Evolutionary conservation across 2,888 invertebrate species (phyloP), one percentile per base, ranked within the genome.

Genomic region (Tribolium freemani): DNA sequence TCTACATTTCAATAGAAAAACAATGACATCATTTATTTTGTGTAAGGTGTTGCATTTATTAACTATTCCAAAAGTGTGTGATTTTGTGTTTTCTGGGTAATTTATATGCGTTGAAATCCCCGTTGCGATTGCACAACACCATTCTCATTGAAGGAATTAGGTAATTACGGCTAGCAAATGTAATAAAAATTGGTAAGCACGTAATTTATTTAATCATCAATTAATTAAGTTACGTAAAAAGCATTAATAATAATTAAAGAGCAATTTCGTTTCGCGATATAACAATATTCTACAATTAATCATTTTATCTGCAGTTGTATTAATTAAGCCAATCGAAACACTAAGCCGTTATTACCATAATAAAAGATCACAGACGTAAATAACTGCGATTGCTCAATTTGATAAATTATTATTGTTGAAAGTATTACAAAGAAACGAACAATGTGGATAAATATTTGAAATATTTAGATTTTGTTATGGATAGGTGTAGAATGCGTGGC

Each of bases 211-310:
- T 84, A 84, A 84, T 84, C 79, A 80, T 74, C 80, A 78, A 80
- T 83, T 84, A 85, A 84, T 84, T 82, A 81, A 83, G 84, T 85
- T 85, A 84, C 83, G 76, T 79, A 80, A 79, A 80, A 78, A 58
- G 75, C 81, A 79, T 81, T 82, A 80, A 79, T 81, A 79, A 79
- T 81, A 79, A 82, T 83, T 80, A 80, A 82, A 80, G 77, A 76
- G 75, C 78, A 78, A 80, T 82, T 81, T 75, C 57, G 69, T 76
- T 78, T 79, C 72, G 71, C 75, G 76, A 74, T 75, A 74, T 68
- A 77, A 76, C 72, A 64, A 64, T 77, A 72, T 78, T 74, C 76
- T 68, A 64, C 73, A 78, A 79, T 80, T 79, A 81, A 81, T 79
- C 78, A 77, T 79, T 79, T 79, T 78, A 78, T 79, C 78, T 77